Percentiles rank a stretch among this genome's conserved stretches.
phyloP scores from a whole-genome alignment of 1,140 invertebrate species.

The Caenorhabditis latens region DNA sequence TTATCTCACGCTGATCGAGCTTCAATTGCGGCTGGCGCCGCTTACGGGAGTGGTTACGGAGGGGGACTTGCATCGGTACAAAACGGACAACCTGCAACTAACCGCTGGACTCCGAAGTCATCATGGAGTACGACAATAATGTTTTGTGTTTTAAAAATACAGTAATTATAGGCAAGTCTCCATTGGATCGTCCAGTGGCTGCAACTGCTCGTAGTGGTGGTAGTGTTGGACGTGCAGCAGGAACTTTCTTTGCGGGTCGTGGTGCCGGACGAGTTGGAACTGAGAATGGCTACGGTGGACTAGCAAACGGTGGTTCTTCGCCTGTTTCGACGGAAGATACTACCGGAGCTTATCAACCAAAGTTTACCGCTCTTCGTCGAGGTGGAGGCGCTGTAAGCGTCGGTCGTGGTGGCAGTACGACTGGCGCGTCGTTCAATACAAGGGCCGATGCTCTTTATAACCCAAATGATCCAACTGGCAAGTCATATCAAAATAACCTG shows the following conservation, averaged over 20 bases:
- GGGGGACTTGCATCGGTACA: background rate
- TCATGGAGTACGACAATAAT: conserved; percentile 16
- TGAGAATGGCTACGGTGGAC: background rate
- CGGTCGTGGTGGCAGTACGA: conserved; percentile 42
- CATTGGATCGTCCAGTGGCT: background rate
- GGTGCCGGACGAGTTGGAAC: background rate
- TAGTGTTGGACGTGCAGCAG: background rate
- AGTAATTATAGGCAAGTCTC: background rate
- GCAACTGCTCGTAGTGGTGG: conserved; percentile 13
- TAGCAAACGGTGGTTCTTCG: background rate
- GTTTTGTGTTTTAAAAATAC: no score
- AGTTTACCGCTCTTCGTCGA: conserved; percentile 25
- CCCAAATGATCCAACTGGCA: conserved; percentile 24
- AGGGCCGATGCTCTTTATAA: conserved; percentile 47
- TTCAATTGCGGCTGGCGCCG: conserved; percentile 18
- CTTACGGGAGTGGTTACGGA: conserved; percentile 18
- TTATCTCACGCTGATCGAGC: conserved; percentile 25
- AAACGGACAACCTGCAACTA: conserved; percentile 35
- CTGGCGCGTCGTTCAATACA: background rate
- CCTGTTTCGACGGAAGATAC: background rate
- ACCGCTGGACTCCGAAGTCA: conserved; percentile 17
- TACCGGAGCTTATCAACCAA: background rate
- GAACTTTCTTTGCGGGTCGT: conserved; percentile 10
- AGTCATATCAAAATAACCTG: background rate
- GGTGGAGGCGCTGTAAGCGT: background rate